A percentile compares a stretch with the other conserved stretches of the same genome.
phyloP scores from a whole-genome alignment of 2,113 vertebrate genomes.

The human (Homo sapiens) region DNA sequence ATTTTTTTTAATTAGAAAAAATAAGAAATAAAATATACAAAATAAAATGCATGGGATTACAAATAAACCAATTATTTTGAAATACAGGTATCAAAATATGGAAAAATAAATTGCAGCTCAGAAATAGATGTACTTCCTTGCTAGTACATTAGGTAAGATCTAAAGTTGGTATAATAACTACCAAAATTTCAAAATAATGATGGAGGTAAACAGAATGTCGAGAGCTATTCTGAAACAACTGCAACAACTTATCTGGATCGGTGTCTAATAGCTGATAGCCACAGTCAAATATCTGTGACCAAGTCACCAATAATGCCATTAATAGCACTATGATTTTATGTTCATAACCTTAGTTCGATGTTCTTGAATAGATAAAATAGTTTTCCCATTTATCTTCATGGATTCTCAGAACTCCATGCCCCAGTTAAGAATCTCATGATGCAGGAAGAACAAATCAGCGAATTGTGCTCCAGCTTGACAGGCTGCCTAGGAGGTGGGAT shows the following conservation, averaged over 20 bases:
- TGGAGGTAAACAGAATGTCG: neutral
- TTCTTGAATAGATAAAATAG: neutral
- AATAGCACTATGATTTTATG: neutral
- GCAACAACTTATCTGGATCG: neutral
- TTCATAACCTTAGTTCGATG: neutral
- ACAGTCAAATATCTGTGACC: neutral
- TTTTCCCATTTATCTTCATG: neutral
- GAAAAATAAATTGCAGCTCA: neutral
- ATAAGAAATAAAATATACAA: neutral
- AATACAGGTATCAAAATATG: neutral
- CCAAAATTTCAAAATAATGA: neutral
- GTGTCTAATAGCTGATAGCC: neutral
- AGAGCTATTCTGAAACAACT: neutral
- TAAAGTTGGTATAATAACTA: neutral
- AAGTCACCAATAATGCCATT: neutral
- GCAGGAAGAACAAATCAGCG: slow-evolving; percentile 10
- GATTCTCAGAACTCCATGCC: neutral
- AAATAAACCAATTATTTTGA: neutral
- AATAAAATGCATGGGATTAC: neutral
- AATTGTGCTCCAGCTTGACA: neutral
- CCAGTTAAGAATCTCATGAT: slow-evolving; percentile 2
- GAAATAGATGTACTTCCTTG: neutral
- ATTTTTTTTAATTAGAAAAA: no score
- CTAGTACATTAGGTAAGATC: neutral
- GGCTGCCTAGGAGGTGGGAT: neutral